phyloP scores from a whole-genome alignment of 2,888 invertebrate species.

The Stomorhina lunata region DNA sequence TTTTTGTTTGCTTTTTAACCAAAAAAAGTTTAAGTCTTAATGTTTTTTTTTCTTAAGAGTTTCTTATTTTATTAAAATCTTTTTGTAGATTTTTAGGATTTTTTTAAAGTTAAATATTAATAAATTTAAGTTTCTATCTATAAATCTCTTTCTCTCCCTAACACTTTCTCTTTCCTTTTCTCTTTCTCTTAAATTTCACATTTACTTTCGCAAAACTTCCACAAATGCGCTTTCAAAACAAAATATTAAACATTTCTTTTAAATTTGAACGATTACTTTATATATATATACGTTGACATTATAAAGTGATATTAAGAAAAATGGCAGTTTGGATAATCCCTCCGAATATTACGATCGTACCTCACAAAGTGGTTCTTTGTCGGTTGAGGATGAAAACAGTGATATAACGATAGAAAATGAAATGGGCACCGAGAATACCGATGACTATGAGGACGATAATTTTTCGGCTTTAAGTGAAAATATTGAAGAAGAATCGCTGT shows the following conservation, averaged over 20 bases:
- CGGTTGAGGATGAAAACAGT: slow-evolving; percentile 79
- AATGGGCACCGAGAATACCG: slow-evolving; percentile 74
- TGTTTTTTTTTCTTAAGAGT: background rate
- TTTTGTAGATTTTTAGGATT: slow-evolving; percentile 27
- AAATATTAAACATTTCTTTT: slow-evolving; percentile 27
- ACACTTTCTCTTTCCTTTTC: slow-evolving; percentile 47
- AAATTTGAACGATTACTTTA: background rate
- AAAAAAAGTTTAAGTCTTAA: slow-evolving; percentile 13
- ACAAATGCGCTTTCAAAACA: slow-evolving; percentile 47
- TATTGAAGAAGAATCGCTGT: slow-evolving; percentile 71
- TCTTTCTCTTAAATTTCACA: slow-evolving; percentile 37
- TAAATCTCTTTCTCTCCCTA: slow-evolving; percentile 41
- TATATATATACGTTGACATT: background rate
- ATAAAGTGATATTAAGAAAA: slow-evolving; percentile 69
- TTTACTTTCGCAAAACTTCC: slow-evolving; percentile 13
- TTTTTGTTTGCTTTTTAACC: background rate
- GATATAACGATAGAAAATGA: slow-evolving; percentile 77
- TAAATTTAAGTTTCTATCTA: slow-evolving; percentile 21
- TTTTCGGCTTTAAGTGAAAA: slow-evolving; percentile 76
- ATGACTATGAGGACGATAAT: slow-evolving; percentile 77
- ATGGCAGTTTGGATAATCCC: slow-evolving; percentile 73
- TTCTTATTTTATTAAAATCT: background rate
- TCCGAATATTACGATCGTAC: slow-evolving; percentile 72
- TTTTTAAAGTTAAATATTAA: slow-evolving; percentile 8
- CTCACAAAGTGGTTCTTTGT: slow-evolving; percentile 76